These are phyloP conservation scores for Brachypodius melanocephalos DNA, from an alignment of 2,113 vertebrate species.

Conservation along the genomic window DNA sequence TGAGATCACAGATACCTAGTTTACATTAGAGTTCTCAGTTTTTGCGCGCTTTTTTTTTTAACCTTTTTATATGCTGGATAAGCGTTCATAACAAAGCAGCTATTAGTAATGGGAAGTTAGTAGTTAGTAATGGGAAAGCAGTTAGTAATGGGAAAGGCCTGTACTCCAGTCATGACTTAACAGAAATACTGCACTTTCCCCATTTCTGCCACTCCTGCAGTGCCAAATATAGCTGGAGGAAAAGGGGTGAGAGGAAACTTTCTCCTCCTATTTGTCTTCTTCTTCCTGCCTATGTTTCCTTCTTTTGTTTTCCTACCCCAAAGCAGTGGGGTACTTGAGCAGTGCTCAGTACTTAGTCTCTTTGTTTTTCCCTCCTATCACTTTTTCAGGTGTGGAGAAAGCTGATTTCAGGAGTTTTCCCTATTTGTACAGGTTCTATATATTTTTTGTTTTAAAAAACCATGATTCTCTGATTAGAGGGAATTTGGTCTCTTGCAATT, in stretches of 20 bases:
- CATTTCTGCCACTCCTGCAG: neutral
- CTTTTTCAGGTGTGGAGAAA: conserved; percentile 4
- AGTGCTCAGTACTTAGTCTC: neutral
- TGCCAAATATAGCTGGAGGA: conserved; percentile 42
- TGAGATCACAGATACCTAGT: neutral
- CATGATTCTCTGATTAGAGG: neutral
- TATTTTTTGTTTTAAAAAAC: neutral
- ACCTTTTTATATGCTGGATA: conserved; percentile 27
- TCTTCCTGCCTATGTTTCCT: neutral
- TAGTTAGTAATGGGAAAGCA: neutral
- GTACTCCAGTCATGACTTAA: neutral
- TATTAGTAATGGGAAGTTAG: neutral
- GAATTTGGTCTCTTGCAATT: neutral
- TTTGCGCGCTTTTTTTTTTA: neutral
- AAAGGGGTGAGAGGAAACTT: neutral
- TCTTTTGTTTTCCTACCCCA: neutral
- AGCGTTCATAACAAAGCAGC: neutral
- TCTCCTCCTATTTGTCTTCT: neutral
- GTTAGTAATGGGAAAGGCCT: neutral
- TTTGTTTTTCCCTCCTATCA: neutral
- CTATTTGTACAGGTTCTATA: neutral
- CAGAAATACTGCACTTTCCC: neutral
- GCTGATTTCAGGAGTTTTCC: neutral
- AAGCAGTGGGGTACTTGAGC: neutral
- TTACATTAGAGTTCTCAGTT: conserved; percentile 28